Conservation (phyloP, 1,140 invertebrate species). For the Mizuhopecten yessoensis region DNA sequence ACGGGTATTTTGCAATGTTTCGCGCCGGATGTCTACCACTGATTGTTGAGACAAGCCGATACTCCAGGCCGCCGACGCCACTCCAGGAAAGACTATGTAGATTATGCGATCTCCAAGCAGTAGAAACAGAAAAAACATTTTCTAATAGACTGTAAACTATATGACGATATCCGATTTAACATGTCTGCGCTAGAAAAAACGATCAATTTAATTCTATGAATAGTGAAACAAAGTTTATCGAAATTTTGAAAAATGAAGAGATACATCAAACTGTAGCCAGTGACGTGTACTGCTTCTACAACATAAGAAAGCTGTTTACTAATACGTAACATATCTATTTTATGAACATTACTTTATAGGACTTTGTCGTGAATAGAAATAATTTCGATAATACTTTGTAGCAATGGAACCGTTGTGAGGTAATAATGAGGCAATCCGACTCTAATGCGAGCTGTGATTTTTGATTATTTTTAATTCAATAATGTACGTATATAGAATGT, state of each 20-base stretch:
- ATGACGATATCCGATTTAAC: constrained; percentile 27
- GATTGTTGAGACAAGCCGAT: neutral
- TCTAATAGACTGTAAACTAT: constrained; percentile 45
- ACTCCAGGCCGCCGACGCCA: constrained; percentile 43
- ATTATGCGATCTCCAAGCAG: neutral
- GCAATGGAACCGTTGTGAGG: no score
- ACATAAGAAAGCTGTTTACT: constrained; percentile 19
- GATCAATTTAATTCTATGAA: constrained; percentile 29
- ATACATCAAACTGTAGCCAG: constrained; percentile 19
- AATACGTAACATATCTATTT: neutral
- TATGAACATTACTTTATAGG: no score
- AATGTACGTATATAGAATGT: no score
- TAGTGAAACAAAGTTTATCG: constrained; percentile 28
- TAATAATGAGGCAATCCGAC: no score
- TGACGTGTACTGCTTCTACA: constrained; percentile 19
- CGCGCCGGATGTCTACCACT: constrained; percentile 26
- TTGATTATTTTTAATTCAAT: no score
- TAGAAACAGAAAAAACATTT: constrained; percentile 30
- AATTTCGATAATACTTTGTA: no score
- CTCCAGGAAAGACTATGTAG: constrained; percentile 31
- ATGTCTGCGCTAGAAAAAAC: neutral
- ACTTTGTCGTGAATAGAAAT: no score
- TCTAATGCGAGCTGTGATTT: no score
- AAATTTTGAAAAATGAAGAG: constrained; percentile 28
- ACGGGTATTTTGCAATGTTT: neutral